Evolutionary conservation across 2,888 invertebrate genomes (phyloP).

Genomic region (Malacosoma neustria): DNA sequence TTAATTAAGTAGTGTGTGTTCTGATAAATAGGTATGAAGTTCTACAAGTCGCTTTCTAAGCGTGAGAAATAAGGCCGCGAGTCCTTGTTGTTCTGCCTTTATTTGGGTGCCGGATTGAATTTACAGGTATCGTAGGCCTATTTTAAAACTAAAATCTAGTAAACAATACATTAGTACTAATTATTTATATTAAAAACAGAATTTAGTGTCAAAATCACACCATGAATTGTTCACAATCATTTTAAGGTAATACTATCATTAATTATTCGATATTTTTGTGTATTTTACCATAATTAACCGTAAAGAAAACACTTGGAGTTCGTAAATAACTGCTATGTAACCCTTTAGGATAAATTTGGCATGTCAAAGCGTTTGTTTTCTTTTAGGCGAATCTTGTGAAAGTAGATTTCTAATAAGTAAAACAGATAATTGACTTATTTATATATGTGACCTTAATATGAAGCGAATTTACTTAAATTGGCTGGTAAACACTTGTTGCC

Average conservation of each 20-base stretch:
- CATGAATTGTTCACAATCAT: no score
- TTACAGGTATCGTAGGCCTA: neutral
- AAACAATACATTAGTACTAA: no score
- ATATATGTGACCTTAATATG: neutral
- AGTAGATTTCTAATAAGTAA: neutral
- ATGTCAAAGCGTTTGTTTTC: no score
- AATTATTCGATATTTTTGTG: neutral
- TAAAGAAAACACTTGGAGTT: neutral
- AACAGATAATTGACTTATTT: neutral
- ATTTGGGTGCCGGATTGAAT: constrained; percentile 42
- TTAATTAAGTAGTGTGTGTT: neutral
- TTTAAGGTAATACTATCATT: no score
- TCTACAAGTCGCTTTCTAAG: neutral
- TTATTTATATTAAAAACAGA: no score
- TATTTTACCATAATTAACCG: neutral
- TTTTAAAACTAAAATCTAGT: neutral
- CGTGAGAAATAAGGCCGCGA: constrained; percentile 22
- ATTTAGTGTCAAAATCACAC: no score
- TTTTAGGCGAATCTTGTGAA: neutral
- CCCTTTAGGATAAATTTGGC: no score
- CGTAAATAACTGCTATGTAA: no score
- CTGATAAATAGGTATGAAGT: neutral
- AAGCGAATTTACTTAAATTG: no score
- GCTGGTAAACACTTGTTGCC: no score
- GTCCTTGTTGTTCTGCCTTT: constrained; percentile 52